Evolutionary conservation across 2,113 vertebrate species (phyloP).

Genomic region (Gopherus evgoodei): DNA sequence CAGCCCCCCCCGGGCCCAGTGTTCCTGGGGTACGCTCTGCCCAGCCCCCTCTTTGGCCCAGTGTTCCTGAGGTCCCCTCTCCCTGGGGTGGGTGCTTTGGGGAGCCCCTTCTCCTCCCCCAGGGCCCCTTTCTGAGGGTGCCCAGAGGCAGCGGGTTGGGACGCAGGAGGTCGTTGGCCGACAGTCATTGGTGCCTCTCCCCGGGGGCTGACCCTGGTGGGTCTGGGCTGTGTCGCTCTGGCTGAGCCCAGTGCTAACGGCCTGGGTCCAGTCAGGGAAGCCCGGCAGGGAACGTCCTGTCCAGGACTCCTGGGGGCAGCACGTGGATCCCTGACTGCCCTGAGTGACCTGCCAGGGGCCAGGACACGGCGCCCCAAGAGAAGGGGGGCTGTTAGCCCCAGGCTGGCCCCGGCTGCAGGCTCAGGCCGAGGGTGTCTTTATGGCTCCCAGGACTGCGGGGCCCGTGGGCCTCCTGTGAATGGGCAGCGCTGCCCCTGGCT

Average conservation of each 20-base stretch:
- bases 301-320: neutral
- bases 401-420: neutral
- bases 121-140: rapidly evolving
- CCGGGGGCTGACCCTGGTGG: neutral
- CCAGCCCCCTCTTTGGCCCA: rapidly evolving
- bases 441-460: neutral
- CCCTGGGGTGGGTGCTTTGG: rapidly evolving
- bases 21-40: too few species aligned
- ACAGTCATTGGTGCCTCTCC: neutral
- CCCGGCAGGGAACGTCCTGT: neutral
- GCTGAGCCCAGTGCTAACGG: neutral
- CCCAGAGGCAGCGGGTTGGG: rapidly evolving
- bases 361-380: neutral
- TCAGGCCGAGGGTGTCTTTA: neutral
- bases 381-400: too few species aligned
- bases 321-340: neutral
- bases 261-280: conserved; percentile 38
- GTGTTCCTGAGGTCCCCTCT: rapidly evolving
- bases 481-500: too few species aligned
- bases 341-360: too few species aligned
- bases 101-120: rapidly evolving
- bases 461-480: too few species aligned
- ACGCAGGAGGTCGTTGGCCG: neutral
- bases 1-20: too few species aligned
- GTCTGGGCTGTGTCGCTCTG: neutral